Evolutionary conservation across 2,113 vertebrate species (phyloP).

Genomic region (Hydropotes inermis): DNA sequence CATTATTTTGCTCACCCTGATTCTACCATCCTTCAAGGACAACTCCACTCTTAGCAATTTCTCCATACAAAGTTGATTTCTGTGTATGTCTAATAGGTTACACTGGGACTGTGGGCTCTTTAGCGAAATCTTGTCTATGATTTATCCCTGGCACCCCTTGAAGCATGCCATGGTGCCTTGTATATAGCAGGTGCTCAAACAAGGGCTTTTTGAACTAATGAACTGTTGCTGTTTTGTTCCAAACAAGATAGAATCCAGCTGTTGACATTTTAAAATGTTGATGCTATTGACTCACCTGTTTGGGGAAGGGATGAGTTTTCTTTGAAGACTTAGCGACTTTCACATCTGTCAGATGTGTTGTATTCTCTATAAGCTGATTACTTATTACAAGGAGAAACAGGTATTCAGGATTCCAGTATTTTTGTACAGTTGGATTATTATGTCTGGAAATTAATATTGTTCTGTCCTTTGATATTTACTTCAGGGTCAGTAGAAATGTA

Average conservation of each 20-base stretch:
- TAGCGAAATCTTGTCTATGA: background rate
- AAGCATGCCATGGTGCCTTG: background rate
- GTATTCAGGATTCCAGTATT: slow-evolving; percentile 47
- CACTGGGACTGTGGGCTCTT: background rate
- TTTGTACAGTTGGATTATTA: slow-evolving; percentile 74
- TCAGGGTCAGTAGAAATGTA: slow-evolving; percentile 79
- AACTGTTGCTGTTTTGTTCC: background rate
- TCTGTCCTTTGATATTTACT: slow-evolving; percentile 63
- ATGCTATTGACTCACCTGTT: slow-evolving; percentile 27
- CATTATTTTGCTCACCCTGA: background rate
- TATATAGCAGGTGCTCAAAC: background rate
- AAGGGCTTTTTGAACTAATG: background rate
- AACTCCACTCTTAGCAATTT: background rate
- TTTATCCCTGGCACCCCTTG: background rate
- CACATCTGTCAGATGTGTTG: background rate
- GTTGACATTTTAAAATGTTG: slow-evolving; percentile 33
- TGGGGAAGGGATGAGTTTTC: background rate
- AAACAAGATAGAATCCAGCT: background rate
- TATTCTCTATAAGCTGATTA: background rate
- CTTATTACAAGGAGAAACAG: slow-evolving; percentile 66
- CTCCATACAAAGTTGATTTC: background rate
- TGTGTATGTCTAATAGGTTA: background rate
- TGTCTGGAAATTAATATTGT: slow-evolving; percentile 81
- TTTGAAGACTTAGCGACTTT: background rate
- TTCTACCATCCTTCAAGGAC: background rate